Percentiles rank a stretch among this genome's conserved stretches.
phyloP scores from a whole-genome alignment of 2,113 vertebrate genomes.

The Lathamus discolor region DNA sequence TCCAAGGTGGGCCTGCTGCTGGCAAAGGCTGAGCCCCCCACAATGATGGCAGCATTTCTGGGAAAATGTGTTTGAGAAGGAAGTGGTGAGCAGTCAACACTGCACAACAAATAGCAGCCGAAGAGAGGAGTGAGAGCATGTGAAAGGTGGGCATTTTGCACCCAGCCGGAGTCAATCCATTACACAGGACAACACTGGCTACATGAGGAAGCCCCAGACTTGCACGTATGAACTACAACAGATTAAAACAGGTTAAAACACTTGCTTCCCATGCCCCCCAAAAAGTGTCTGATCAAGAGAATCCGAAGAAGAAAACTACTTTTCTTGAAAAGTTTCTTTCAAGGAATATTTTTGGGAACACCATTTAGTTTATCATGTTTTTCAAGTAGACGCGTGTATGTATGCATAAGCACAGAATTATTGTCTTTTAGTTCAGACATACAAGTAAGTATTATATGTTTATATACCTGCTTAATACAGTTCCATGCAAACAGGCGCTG shows the following conservation, averaged over 20 bases:
- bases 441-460: neutral
- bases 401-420: neutral
- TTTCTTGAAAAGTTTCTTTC: neutral
- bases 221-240: neutral
- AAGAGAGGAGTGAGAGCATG: neutral
- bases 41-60: accelerated
- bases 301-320: neutral
- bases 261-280: neutral
- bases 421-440: neutral
- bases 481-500: neutral
- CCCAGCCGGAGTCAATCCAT: neutral
- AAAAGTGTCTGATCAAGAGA: neutral
- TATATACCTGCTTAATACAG: neutral
- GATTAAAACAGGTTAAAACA: neutral
- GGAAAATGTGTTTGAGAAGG: neutral
- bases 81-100: neutral
- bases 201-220: neutral
- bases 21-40: neutral
- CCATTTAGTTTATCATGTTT: neutral
- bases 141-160: neutral
- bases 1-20: neutral
- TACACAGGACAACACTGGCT: neutral
- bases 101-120: neutral
- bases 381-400: no score
- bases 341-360: neutral